phyloP scores from a whole-genome alignment of 2,888 invertebrate species.

The Eilema depressum region DNA sequence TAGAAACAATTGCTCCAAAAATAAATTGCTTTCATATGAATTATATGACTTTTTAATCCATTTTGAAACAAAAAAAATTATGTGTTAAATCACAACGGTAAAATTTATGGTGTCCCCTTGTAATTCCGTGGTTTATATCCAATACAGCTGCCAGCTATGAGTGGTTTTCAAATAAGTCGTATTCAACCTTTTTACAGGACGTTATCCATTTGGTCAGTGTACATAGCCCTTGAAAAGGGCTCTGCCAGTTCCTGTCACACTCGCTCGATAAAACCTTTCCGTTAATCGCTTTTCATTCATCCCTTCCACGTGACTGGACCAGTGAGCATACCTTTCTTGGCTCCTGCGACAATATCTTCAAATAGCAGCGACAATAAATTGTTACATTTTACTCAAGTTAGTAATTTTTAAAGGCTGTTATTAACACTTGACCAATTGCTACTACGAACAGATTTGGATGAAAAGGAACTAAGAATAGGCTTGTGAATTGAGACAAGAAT shows the following conservation, averaged over 20 bases:
- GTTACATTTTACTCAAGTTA: conserved; percentile 10
- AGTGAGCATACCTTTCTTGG: conserved; percentile 21
- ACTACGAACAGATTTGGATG: too few relatives aligned
- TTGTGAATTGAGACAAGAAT: too few relatives aligned
- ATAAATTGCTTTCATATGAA: background rate
- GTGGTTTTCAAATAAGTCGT: background rate
- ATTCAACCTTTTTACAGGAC: conserved; percentile 13
- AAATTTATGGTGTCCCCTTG: background rate
- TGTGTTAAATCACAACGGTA: background rate
- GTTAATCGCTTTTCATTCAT: conserved; percentile 30
- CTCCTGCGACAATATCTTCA: conserved; percentile 14
- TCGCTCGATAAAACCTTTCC: conserved; percentile 29
- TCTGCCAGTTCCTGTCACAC: conserved; percentile 25
- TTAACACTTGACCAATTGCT: too few relatives aligned
- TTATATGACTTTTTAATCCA: background rate
- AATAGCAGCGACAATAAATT: background rate
- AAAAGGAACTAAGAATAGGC: too few relatives aligned
- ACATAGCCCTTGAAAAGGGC: conserved; percentile 20
- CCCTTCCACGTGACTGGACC: conserved; percentile 21
- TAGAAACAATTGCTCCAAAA: background rate
- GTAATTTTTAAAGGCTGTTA: background rate
- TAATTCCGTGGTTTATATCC: background rate
- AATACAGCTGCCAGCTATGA: background rate
- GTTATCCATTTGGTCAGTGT: conserved; percentile 23
- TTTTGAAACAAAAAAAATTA: background rate